Evolutionary conservation across 2,888 invertebrate species (phyloP), one percentile per base, ranked within the genome.

Genomic region (Perdita meconis): DNA sequence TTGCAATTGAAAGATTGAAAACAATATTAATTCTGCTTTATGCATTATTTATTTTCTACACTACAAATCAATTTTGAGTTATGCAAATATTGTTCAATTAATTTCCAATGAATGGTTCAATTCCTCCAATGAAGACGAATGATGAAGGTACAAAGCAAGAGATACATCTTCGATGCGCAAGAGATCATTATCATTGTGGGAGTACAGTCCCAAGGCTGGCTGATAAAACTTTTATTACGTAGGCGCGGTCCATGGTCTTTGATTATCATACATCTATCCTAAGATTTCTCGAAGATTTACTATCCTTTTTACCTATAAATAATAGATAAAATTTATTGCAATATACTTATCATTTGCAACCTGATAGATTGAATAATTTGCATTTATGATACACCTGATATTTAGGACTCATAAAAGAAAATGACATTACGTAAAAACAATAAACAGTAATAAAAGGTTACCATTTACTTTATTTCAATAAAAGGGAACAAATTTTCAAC

Each of bases 181-280:
- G 74, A 65, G 72, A 76, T 85, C 69, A 72, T 78, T 85, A 69
- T 69, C 57, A 55, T 47, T 47, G 63, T 40, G 36, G 64, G 68
- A 77, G 67, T 66, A 75, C 74, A 78, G 70, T n/a, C 77, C 50
- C 64, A 36, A 44, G 66, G 50, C 65, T 55, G 72, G 76, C 64
- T 76, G 80, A 85, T 82, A 76, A 84, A 56, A 44, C 50, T 53
- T 40, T 50, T 38, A 59, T 57, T 57, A 26, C 63, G 70, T 51
- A 24, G 56, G 56, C 59, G 67, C 42, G 67, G 13, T 24, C 22
- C 36, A 26, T 73, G 72, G 79, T 78, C 65, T 68, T 63, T 71
- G 75, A 84, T 81, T 76, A 84, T 84, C 75, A 26, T 50, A 56
- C 30, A 73, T 69, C 83, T 81, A 55, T 40, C 36, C 26, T 44